Percentiles rank a stretch among this genome's conserved stretches.
phyloP scores from a whole-genome alignment of 2,888 invertebrate genomes.

The Hybos culiciformis region DNA sequence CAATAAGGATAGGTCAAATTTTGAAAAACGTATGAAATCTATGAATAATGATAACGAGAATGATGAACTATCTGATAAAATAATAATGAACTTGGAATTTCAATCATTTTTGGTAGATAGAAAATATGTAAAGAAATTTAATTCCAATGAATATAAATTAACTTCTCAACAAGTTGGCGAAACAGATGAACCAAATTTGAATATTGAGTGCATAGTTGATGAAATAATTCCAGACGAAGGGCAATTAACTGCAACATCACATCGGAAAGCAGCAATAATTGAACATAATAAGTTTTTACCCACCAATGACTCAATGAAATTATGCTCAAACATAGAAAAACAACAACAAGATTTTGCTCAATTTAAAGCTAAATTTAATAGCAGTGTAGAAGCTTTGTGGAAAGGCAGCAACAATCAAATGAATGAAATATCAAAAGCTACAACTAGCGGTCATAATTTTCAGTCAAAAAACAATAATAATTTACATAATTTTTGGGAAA shows the following conservation, averaged over 20 bases:
- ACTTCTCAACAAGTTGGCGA: too few species aligned
- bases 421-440: not conserved
- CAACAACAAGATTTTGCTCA: conserved; percentile 23
- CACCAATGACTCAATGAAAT: conserved; percentile 2
- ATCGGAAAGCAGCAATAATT: not conserved
- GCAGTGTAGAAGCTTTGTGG: conserved; percentile 55
- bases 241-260: too few species aligned
- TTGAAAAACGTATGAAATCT: conserved; percentile 12
- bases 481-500: conserved; percentile 25
- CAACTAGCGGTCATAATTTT: too few species aligned
- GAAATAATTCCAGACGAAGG: too few species aligned
- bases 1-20: conserved; percentile 7
- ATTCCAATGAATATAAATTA: too few species aligned
- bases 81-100: too few species aligned
- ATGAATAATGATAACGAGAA: conserved; percentile 4
- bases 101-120: too few species aligned
- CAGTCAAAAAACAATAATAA: conserved; percentile 14
- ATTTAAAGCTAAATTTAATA: conserved; percentile 46
- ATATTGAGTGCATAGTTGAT: too few species aligned
- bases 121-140: too few species aligned
- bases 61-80: conserved; percentile 7
- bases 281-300: too few species aligned
- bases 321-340: not conserved
- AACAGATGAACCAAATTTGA: too few species aligned
- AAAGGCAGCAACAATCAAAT: conserved; percentile 19